A percentile compares a stretch with the other conserved stretches of the same genome.
These are phyloP conservation scores for Popillia japonica DNA, from an alignment of 1,140 invertebrate genomes.

Conservation along the genomic window DNA sequence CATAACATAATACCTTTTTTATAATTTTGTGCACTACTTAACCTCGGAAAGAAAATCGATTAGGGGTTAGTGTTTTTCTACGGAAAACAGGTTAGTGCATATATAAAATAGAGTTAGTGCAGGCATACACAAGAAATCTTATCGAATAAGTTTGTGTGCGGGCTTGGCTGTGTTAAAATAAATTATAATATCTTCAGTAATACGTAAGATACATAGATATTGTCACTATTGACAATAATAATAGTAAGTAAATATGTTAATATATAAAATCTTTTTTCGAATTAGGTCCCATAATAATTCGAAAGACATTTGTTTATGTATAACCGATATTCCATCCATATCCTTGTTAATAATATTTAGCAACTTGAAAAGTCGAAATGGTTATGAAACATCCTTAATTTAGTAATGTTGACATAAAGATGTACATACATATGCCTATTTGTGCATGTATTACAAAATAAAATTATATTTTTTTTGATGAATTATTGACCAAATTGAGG, in stretches of 20 bases:
- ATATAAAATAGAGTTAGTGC: conserved; percentile 13
- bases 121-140: conserved; percentile 11
- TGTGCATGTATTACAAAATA: no score
- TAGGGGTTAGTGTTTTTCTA: not conserved
- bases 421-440: no score
- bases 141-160: conserved; percentile 17
- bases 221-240: not conserved
- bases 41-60: not conserved
- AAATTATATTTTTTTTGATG: no score
- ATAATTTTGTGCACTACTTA: conserved; percentile 8
- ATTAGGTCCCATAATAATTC: not conserved
- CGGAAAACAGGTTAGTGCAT: conserved; percentile 16
- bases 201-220: not conserved
- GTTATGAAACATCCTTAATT: not conserved
- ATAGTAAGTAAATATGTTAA: not conserved
- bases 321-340: not conserved
- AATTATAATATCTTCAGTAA: not conserved
- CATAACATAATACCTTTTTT: not conserved
- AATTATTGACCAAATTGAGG: not conserved
- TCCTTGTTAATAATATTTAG: not conserved
- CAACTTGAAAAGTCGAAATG: not conserved
- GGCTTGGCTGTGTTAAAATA: conserved; percentile 30
- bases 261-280: not conserved
- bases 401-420: not conserved
- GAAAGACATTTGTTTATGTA: not conserved